Percentiles rank a stretch among this genome's conserved stretches.
Conservation (phyloP, 2,113 vertebrate genomes). For the Felis catus region F.catus_Fca126_mat1.0 CM031415.1:198983501-198984000, state of each 20-base stretch:
- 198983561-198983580: too few species aligned
- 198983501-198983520: too few species aligned
- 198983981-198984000: background rate
- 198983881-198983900: background rate
- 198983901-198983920: background rate
- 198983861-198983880: background rate
- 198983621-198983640: background rate
- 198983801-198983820: background rate
- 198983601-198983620: background rate
- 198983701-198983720: background rate
- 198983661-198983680: background rate
- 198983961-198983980: background rate
- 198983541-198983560: too few species aligned
- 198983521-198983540: too few species aligned
- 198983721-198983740: background rate
- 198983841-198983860: background rate
- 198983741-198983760: background rate
- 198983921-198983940: background rate
- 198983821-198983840: background rate
- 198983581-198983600: too few species aligned
- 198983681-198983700: background rate
- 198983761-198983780: background rate
- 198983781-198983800: background rate
- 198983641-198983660: background rate
- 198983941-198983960: background rate